Conservation (phyloP, 2,888 invertebrate species). For the Orthonychiurus folsomi region DNA sequence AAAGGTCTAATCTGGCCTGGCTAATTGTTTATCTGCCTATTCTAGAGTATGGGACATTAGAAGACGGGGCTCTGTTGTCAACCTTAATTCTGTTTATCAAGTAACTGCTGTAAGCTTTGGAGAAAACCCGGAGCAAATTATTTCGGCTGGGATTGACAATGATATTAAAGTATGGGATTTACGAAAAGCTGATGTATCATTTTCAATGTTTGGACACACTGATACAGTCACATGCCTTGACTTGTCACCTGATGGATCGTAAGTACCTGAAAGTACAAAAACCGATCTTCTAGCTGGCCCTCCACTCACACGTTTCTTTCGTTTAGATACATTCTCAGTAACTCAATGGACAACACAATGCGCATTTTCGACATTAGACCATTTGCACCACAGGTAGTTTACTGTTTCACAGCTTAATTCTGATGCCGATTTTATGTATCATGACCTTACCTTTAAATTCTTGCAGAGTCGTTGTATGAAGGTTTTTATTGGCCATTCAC, state of each 20-base stretch:
- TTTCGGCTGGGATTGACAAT: slow-evolving; percentile 94
- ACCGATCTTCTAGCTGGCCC: neutral
- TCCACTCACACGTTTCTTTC: neutral
- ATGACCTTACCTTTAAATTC: too few relatives aligned
- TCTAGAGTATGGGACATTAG: slow-evolving; percentile 45
- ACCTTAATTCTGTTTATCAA: slow-evolving; percentile 64
- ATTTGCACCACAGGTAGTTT: slow-evolving; percentile 79
- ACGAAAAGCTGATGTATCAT: slow-evolving; percentile 72
- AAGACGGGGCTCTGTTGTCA: slow-evolving; percentile 57
- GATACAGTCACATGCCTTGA: slow-evolving; percentile 88
- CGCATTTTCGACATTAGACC: slow-evolving; percentile 96
- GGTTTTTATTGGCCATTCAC: slow-evolving; percentile 46
- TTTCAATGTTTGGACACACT: slow-evolving; percentile 81
- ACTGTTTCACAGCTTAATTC: too few relatives aligned
- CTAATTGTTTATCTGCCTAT: too few relatives aligned
- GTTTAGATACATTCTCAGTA: slow-evolving; percentile 57
- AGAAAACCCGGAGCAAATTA: slow-evolving; percentile 89
- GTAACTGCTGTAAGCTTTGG: slow-evolving; percentile 85
- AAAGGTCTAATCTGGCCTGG: too few relatives aligned
- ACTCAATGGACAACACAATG: slow-evolving; percentile 89
- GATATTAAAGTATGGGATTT: slow-evolving; percentile 94
- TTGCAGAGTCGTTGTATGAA: slow-evolving; percentile 93
- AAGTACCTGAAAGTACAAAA: slow-evolving; percentile 7
- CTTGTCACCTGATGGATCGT: slow-evolving; percentile 70
- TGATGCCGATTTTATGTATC: too few relatives aligned